Evolutionary conservation across 2,888 invertebrate species (phyloP).

Genomic region (Aquatica leii): DNA sequence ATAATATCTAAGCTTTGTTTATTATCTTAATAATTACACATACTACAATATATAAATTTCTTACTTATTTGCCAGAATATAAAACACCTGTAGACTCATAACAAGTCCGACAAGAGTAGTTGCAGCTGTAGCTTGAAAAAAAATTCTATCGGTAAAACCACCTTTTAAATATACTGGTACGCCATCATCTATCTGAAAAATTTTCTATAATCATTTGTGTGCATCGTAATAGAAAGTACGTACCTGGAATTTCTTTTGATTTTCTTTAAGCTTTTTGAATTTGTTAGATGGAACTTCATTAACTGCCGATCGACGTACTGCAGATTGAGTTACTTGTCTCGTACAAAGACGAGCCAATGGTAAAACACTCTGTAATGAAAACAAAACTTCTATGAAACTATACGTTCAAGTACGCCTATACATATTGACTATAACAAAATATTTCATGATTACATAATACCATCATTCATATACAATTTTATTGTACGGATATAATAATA

Average conservation of each 20-base stretch:
- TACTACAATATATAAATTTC: neutral
- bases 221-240: no score
- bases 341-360: constrained; percentile 14
- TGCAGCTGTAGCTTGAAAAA: constrained; percentile 59
- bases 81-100: constrained; percentile 40
- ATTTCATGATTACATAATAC: neutral
- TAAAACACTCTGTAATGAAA: constrained; percentile 16
- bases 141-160: constrained; percentile 63
- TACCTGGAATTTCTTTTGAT: constrained; percentile 29
- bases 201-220: no score
- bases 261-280: constrained; percentile 25
- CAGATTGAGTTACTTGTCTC: constrained; percentile 18
- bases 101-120: constrained; percentile 56
- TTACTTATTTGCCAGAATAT: constrained; percentile 30
- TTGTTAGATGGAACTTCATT: constrained; percentile 25
- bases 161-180: constrained; percentile 68
- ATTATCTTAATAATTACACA: neutral
- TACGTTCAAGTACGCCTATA: no score
- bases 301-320: neutral
- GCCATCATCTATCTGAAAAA: constrained; percentile 66
- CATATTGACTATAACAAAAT: neutral
- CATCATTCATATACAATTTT: no score
- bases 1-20: neutral
- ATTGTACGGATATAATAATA: no score
- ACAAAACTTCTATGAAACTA: no score